A percentile compares a stretch with the other conserved stretches of the same genome.
Conservation (phyloP, 2,888 invertebrate species). For the Notocelia uddmanniana region DNA sequence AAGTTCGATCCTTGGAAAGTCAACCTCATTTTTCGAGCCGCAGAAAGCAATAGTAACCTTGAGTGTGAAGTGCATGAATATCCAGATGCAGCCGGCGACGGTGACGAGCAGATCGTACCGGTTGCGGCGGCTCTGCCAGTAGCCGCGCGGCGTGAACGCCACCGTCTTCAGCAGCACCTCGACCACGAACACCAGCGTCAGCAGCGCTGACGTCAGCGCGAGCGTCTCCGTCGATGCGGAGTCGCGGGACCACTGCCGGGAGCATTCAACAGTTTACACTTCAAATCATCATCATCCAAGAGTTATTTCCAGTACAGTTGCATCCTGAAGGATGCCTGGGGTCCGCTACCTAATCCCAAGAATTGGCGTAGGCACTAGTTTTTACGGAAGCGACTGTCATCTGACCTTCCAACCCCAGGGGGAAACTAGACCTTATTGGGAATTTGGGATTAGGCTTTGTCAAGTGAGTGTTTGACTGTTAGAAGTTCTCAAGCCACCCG, state of each 20-base stretch:
- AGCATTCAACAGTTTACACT: background rate
- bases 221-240: constrained; percentile 92
- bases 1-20: too few species aligned
- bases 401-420: too few species aligned
- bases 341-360: too few species aligned
- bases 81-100: constrained; percentile 98
- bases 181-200: constrained; percentile 96
- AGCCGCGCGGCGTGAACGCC: constrained; percentile 98
- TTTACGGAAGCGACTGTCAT: too few species aligned
- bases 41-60: constrained; percentile 83
- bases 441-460: too few species aligned
- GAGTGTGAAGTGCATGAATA: constrained; percentile 95
- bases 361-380: too few species aligned
- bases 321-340: too few species aligned
- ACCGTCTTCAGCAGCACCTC: constrained; percentile 99
- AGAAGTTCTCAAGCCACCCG: too few species aligned
- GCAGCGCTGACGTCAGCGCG: constrained; percentile 94
- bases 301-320: too few species aligned
- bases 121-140: constrained; percentile 99
- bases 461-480: too few species aligned
- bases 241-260: constrained; percentile 92
- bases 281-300: too few species aligned
- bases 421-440: too few species aligned
- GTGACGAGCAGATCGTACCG: constrained; percentile 99
- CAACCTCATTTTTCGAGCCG: background rate